Percentiles rank a stretch among this genome's conserved stretches.
Evolutionary conservation across 1,140 invertebrate species (phyloP).

Genomic region (Drosophila repletoides): DNA sequence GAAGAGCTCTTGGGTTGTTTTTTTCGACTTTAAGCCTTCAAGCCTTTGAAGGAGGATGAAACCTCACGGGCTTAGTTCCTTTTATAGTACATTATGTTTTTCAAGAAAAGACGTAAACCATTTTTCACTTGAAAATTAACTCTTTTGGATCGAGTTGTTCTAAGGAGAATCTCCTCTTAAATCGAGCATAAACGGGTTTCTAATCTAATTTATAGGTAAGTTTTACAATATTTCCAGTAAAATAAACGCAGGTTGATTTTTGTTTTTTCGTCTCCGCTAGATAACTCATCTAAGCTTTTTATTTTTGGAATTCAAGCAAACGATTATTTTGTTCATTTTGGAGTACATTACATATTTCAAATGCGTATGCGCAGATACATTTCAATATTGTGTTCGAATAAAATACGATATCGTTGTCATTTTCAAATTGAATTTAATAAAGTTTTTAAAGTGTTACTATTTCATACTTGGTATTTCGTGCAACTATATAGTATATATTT

Average conservation of each 20-base stretch:
- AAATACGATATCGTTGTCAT: conserved; percentile 74
- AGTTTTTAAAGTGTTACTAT: conserved; percentile 46
- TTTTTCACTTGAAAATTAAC: too few relatives aligned
- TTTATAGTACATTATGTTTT: too few relatives aligned
- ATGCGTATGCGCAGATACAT: conserved; percentile 73
- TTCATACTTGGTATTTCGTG: conserved; percentile 31
- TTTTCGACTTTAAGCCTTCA: too few relatives aligned
- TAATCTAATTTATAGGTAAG: background rate
- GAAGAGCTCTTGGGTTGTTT: too few relatives aligned
- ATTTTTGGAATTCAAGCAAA: conserved; percentile 82
- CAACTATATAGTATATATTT: conserved; percentile 25
- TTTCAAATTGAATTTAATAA: conserved; percentile 47
- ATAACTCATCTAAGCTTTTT: conserved; percentile 79
- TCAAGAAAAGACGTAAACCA: too few relatives aligned
- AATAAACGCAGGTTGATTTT: conserved; percentile 31
- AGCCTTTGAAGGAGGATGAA: too few relatives aligned
- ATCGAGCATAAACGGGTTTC: too few relatives aligned
- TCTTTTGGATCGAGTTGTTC: too few relatives aligned
- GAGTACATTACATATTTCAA: conserved; percentile 77
- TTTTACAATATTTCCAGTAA: background rate
- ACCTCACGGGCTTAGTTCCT: too few relatives aligned
- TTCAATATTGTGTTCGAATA: conserved; percentile 74
- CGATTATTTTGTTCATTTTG: conserved; percentile 73
- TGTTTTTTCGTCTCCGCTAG: conserved; percentile 66
- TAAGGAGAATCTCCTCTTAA: too few relatives aligned